These are phyloP conservation scores for Zaprionus taronus DNA, from an alignment of 1,140 invertebrate genomes.

Conservation along the genomic window DNA sequence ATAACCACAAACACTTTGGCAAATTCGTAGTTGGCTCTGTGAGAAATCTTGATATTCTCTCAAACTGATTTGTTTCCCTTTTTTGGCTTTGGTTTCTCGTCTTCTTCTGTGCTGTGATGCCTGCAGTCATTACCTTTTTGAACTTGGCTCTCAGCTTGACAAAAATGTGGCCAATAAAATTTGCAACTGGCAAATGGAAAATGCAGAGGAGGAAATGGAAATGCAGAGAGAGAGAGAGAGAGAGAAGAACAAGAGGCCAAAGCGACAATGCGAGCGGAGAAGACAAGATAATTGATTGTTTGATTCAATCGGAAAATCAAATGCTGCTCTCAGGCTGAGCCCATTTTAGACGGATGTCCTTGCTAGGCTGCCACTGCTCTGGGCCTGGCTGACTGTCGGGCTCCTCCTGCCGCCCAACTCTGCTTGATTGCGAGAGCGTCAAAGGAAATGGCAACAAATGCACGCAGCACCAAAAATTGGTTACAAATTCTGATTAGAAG, in stretches of 20 bases:
- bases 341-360: constrained; percentile 36
- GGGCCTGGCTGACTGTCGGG: constrained; percentile 2
- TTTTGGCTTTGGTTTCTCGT: constrained; percentile 8
- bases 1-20: background rate
- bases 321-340: constrained; percentile 52
- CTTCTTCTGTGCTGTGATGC: constrained; percentile 8
- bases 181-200: constrained; percentile 46
- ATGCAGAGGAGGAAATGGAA: background rate
- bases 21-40: background rate
- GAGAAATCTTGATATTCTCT: constrained; percentile 3
- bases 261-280: constrained; percentile 24
- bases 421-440: constrained; percentile 73
- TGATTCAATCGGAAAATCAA: constrained; percentile 81
- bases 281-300: constrained; percentile 82
- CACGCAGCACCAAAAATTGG: constrained; percentile 73
- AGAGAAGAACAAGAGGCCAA: background rate
- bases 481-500: constrained; percentile 82
- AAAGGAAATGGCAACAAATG: constrained; percentile 70
- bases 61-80: constrained; percentile 37
- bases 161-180: constrained; percentile 74
- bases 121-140: constrained; percentile 36
- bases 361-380: constrained; percentile 9
- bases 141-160: constrained; percentile 37
- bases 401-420: background rate
- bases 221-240: background rate